These are phyloP conservation scores for Ploceus nigricollis DNA, from an alignment of 2,113 vertebrate genomes.

Conservation along the genomic window DNA sequence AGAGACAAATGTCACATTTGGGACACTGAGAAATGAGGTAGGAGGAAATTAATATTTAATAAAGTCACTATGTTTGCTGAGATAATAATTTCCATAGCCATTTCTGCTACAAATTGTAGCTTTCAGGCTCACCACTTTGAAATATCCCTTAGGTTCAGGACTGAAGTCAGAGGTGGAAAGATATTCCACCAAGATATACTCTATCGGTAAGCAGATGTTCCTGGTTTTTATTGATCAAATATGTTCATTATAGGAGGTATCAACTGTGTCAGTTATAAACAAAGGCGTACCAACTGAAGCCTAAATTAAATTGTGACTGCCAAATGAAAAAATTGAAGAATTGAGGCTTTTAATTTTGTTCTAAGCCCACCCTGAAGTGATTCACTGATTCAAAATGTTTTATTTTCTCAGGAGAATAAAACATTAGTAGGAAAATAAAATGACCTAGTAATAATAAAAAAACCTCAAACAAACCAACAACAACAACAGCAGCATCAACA, in stretches of 20 bases:
- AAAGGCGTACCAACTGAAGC: background rate
- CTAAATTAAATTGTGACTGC: background rate
- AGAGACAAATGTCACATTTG: background rate
- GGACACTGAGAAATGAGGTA: background rate
- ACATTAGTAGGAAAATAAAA: background rate
- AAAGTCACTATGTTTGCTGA: background rate
- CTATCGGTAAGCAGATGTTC: background rate
- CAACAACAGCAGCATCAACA: background rate
- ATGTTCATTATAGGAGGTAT: background rate
- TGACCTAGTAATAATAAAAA: background rate
- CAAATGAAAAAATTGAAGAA: background rate
- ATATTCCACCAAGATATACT: background rate
- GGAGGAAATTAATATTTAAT: background rate
- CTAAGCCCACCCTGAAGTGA: background rate
- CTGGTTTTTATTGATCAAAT: background rate
- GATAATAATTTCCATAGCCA: background rate
- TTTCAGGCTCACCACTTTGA: background rate
- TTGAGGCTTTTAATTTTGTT: background rate
- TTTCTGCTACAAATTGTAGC: background rate
- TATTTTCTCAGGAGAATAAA: background rate
- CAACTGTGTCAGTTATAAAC: background rate
- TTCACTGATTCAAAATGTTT: background rate
- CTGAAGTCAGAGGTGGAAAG: background rate
- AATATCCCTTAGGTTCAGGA: background rate
- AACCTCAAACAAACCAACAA: accelerated